Evolutionary conservation across 2,797 vertebrate genomes (phyloP).

Genomic region (Amniataba percoides): DNA sequence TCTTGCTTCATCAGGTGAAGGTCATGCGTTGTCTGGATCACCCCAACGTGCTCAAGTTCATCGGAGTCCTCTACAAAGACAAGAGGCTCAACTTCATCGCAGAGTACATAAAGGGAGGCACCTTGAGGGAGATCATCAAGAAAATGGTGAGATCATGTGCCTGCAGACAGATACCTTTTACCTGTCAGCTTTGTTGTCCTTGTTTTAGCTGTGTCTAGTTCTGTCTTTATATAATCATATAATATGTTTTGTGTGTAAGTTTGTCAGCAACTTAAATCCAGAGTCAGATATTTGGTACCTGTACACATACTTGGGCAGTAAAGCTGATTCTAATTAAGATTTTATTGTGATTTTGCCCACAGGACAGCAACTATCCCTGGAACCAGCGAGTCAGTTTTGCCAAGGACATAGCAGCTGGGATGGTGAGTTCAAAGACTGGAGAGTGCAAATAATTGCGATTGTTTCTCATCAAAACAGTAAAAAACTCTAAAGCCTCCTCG

Average conservation of each 20-base stretch:
- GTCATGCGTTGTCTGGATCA: slow-evolving; percentile 98
- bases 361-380: slow-evolving; percentile 96
- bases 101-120: slow-evolving; percentile 97
- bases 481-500: too few relatives aligned
- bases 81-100: slow-evolving; percentile 98
- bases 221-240: too few relatives aligned
- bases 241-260: too few relatives aligned
- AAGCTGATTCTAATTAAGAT: too few relatives aligned
- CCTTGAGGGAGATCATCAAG: slow-evolving; percentile 94
- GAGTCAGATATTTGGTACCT: too few relatives aligned
- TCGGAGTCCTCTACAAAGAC: slow-evolving; percentile 98
- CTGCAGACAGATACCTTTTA: background rate
- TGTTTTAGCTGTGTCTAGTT: too few relatives aligned
- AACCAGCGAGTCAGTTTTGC: slow-evolving; percentile 95
- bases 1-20: slow-evolving; percentile 89
- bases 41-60: slow-evolving; percentile 96
- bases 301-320: too few relatives aligned
- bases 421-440: slow-evolving; percentile 86
- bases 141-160: slow-evolving; percentile 90
- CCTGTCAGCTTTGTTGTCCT: too few relatives aligned
- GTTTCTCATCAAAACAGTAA: background rate
- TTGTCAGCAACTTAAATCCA: too few relatives aligned
- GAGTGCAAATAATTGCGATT: background rate
- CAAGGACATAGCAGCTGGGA: slow-evolving; percentile 95
- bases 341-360: slow-evolving; percentile 31